Conservation (phyloP, 2,888 invertebrate species). For the Microplitis manilae region DNA sequence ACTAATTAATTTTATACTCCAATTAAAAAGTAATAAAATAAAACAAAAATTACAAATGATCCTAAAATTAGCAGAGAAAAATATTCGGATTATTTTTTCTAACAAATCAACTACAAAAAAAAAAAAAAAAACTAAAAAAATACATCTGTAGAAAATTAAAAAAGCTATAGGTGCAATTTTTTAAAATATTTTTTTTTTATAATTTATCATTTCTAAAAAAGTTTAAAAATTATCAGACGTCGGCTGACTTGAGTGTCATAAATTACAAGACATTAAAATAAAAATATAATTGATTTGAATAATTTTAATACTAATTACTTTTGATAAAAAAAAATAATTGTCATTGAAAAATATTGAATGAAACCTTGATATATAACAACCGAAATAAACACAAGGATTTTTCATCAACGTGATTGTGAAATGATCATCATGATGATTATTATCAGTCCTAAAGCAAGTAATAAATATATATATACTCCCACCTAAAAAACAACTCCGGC, state of each 20-base stretch:
- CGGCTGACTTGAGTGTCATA: too few relatives aligned
- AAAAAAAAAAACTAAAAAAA: too few relatives aligned
- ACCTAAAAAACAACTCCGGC: slow-evolving; percentile 24
- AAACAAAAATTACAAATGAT: neutral
- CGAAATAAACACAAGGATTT: slow-evolving; percentile 22
- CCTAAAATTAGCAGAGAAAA: too few relatives aligned
- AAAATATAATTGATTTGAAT: neutral
- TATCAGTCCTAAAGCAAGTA: neutral
- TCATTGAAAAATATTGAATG: neutral
- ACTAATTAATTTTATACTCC: neutral
- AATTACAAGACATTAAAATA: neutral
- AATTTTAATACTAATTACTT: too few relatives aligned
- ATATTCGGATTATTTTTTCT: too few relatives aligned
- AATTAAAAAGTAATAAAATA: neutral
- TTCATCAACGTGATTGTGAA: slow-evolving; percentile 23
- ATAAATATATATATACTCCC: slow-evolving; percentile 10
- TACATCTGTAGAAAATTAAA: too few relatives aligned
- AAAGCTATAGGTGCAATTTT: too few relatives aligned
- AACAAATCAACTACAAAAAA: too few relatives aligned
- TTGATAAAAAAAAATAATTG: neutral
- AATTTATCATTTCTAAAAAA: too few relatives aligned
- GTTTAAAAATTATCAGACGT: too few relatives aligned
- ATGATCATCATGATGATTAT: neutral
- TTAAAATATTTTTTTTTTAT: too few relatives aligned
- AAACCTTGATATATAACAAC: neutral